Evolutionary conservation across 92 coral and sea anemone genomes (phyloP), one percentile per base, ranked within the genome.

Genomic region (Actinernus sp.): DNA sequence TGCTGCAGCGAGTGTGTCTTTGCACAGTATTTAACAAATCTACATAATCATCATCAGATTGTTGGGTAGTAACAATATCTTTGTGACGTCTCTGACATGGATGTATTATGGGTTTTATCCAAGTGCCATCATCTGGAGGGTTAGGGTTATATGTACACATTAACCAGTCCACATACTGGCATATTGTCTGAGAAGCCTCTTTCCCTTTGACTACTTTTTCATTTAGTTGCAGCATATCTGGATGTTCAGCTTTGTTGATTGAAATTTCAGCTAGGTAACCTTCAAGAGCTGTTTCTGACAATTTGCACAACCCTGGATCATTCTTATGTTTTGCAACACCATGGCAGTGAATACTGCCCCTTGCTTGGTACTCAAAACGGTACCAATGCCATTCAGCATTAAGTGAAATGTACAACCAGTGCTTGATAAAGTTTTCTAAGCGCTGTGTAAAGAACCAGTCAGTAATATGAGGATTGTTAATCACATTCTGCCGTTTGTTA

Each of bases 341-440:
- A n/a, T n/a, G n/a, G n/a, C n/a, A n/a, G n/a, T n/a, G n/a, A n/a
- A n/a, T n/a, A n/a, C n/a, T n/a, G n/a, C 69, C 71, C 28, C 71
- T 68, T 12, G 75, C 75, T 50, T 65, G 73, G 45, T 74, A 62
- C 24, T 74, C 82, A 64, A 52, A 75, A 52, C 65, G 63, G 52
- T 63, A 75, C 74, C 74, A 63, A 58, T 75, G 82, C 82, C 82
- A 75, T 48, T 67, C 43, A 38, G 73, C 81, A 72, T 46, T 47
- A 33, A 79, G 34, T 55, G 74, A 70, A 21, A 30, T 44, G 41
- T 79, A 79, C 25, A 73, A 41, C 80, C 66, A 61, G 49, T 62
- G n/a, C n/a, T n/a, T n/a, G n/a, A n/a, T n/a, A n/a, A n/a, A n/a
- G n/a, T n/a, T n/a, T n/a, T n/a, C n/a, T n/a, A n/a, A n/a, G n/a